A percentile compares a stretch with the other conserved stretches of the same genome.
Conservation (phyloP, 1,140 invertebrate genomes). For the Chrysopa pallens region DNA sequence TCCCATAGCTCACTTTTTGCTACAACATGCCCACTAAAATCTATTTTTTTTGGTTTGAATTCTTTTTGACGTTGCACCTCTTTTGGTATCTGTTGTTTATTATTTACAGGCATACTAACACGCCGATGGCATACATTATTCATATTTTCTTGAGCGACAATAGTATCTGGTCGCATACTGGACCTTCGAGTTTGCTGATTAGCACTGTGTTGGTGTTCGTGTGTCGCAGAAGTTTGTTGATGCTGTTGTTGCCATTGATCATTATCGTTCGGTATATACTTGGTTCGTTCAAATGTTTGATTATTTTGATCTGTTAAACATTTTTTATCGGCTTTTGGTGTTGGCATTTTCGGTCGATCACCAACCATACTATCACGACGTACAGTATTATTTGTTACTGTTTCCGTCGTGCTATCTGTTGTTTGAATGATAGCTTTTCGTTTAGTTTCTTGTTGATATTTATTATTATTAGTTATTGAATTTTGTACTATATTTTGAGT, state of each 20-base stretch:
- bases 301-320: slow-evolving; percentile 2
- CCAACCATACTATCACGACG: not conserved
- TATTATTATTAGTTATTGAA: too few species aligned
- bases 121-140: slow-evolving; percentile 10
- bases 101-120: slow-evolving; percentile 12
- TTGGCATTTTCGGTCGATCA: slow-evolving; percentile 1
- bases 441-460: too few species aligned
- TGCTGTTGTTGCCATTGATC: not conserved
- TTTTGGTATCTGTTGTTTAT: slow-evolving; percentile 4
- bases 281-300: not conserved
- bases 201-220: too few species aligned
- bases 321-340: slow-evolving; percentile 6
- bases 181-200: slow-evolving; percentile 1
- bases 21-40: slow-evolving; percentile 20
- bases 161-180: slow-evolving; percentile 1
- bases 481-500: not conserved
- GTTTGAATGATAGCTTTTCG: too few species aligned
- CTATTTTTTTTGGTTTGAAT: slow-evolving; percentile 7
- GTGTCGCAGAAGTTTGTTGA: not conserved
- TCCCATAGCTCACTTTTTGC: slow-evolving; percentile 22
- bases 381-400: too few species aligned
- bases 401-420: too few species aligned
- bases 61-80: slow-evolving; percentile 10
- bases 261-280: too few species aligned
- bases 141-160: slow-evolving; percentile 3